A percentile compares a stretch with the other conserved stretches of the same genome.
phyloP scores from a whole-genome alignment of 2,113 vertebrate genomes.

The Dasyornis broadbenti region DNA sequence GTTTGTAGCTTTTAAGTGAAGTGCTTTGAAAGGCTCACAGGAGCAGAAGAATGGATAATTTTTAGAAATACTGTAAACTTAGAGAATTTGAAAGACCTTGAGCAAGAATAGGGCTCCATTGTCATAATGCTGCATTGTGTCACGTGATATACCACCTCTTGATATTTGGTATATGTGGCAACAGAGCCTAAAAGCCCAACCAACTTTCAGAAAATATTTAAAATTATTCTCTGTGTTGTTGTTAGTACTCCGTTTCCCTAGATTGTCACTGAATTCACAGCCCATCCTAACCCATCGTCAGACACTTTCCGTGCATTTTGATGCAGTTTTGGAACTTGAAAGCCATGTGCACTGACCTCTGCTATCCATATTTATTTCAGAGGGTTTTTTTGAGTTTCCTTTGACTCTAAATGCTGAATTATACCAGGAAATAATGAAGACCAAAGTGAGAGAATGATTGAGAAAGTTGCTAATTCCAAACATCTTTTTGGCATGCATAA shows the following conservation, averaged over 20 bases:
- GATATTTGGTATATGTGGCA: neutral
- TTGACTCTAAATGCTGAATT: neutral
- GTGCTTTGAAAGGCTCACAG: neutral
- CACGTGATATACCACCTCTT: neutral
- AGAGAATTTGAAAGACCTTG: neutral
- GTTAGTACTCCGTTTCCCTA: neutral
- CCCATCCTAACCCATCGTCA: neutral
- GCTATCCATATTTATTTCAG: neutral
- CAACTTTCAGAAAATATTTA: neutral
- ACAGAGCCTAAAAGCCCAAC: neutral
- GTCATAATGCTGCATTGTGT: neutral
- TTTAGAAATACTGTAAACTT: neutral
- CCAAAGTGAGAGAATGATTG: neutral
- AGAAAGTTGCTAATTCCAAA: neutral
- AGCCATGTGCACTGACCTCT: neutral
- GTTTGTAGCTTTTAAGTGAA: neutral
- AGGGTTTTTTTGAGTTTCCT: neutral
- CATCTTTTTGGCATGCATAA: neutral
- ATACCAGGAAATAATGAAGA: neutral
- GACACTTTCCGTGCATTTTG: neutral
- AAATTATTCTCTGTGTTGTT: neutral
- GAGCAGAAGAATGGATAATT: neutral
- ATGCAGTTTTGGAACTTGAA: neutral
- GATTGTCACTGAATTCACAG: neutral
- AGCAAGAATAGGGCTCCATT: neutral